Conservation (phyloP, 2,888 invertebrate genomes). For the Labia minor region DNA sequence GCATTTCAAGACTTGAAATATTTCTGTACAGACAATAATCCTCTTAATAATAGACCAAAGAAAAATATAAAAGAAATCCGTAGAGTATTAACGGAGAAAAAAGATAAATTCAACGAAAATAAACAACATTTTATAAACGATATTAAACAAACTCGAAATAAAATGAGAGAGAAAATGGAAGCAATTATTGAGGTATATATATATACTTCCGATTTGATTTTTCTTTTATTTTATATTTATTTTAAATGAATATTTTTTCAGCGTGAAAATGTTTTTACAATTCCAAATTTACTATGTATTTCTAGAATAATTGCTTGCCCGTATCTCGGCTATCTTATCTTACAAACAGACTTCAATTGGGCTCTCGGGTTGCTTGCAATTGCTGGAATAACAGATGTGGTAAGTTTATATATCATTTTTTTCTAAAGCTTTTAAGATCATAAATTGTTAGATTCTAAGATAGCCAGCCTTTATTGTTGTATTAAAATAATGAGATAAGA, state of each 20-base stretch:
- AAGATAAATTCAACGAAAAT: conserved; percentile 43
- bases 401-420: conserved; percentile 40
- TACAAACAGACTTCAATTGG: conserved; percentile 62
- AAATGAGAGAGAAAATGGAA: conserved; percentile 60
- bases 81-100: conserved; percentile 18
- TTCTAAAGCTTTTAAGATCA: too few relatives aligned
- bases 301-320: conserved; percentile 78
- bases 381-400: conserved; percentile 87
- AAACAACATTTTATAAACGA: conserved; percentile 56
- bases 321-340: conserved; percentile 76
- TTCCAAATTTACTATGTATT: conserved; percentile 85
- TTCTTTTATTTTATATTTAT: neutral
- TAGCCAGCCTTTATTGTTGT: too few relatives aligned
- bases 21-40: neutral
- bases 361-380: conserved; percentile 72
- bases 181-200: conserved; percentile 56
- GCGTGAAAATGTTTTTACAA: conserved; percentile 81
- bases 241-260: conserved; percentile 29
- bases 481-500: too few relatives aligned
- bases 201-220: neutral
- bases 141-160: conserved; percentile 57
- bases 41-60: neutral
- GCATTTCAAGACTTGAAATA: neutral
- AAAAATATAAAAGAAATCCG: neutral
- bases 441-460: too few relatives aligned